Evolutionary conservation across 2,888 invertebrate genomes (phyloP).

Genomic region (Nymphalis c-album): DNA sequence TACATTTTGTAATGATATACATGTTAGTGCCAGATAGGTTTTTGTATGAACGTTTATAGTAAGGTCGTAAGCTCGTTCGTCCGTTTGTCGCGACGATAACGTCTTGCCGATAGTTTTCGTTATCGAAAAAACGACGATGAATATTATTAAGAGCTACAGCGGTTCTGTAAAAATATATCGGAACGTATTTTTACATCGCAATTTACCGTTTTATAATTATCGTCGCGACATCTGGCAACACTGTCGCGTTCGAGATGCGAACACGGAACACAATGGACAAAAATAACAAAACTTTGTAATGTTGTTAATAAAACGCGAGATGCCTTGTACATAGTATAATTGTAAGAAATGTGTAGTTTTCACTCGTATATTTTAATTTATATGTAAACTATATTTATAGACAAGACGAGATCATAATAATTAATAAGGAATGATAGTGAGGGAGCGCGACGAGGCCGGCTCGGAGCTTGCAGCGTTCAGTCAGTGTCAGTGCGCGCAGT

Average conservation of each 20-base stretch:
- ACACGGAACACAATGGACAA: constrained; percentile 44
- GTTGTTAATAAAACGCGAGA: constrained; percentile 59
- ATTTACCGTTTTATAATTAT: neutral
- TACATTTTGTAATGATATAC: constrained; percentile 80
- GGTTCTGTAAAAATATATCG: neutral
- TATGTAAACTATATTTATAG: constrained; percentile 77
- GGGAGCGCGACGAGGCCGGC: constrained; percentile 51
- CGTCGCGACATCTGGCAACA: constrained; percentile 14
- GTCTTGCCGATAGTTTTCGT: neutral
- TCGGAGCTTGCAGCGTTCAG: constrained; percentile 76
- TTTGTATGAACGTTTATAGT: constrained; percentile 76
- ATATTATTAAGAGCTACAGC: neutral
- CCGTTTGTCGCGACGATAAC: constrained; percentile 18
- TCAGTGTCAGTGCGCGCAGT: constrained; percentile 47
- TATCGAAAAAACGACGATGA: no score
- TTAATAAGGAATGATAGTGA: constrained; percentile 49
- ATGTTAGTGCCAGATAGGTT: constrained; percentile 80
- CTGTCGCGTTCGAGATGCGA: constrained; percentile 23
- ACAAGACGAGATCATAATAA: constrained; percentile 70
- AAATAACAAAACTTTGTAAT: constrained; percentile 47
- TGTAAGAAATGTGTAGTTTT: constrained; percentile 78
- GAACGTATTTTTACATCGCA: neutral
- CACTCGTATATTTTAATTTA: constrained; percentile 79
- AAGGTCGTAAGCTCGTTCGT: constrained; percentile 39
- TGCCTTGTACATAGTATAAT: constrained; percentile 77